These are phyloP conservation scores for Enteromius fasciolatus DNA, from an alignment of 2,797 vertebrate species.

Conservation along the genomic window DNA sequence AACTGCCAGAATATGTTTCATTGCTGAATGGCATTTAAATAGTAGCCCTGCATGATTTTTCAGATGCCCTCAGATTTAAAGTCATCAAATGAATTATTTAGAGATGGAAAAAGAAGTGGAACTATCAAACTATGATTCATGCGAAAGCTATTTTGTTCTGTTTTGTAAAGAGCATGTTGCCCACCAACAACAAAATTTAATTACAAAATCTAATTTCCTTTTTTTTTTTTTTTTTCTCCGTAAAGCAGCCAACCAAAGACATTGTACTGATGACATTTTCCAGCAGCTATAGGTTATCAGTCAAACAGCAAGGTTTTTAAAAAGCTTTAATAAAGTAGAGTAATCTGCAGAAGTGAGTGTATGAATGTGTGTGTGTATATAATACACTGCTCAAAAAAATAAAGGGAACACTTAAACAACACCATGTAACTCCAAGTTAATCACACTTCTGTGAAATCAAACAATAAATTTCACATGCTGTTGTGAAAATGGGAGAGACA, in stretches of 20 bases:
- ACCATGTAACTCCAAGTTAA: too few relatives aligned
- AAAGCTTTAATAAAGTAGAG: background rate
- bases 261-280: slow-evolving; percentile 13
- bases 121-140: background rate
- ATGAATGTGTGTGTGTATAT: too few relatives aligned
- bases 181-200: background rate
- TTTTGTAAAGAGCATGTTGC: slow-evolving; percentile 15
- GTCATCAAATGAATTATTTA: background rate
- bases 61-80: background rate
- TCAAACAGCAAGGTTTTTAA: background rate
- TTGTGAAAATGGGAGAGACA: too few relatives aligned
- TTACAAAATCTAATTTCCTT: background rate
- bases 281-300: background rate
- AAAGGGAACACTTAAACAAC: too few relatives aligned
- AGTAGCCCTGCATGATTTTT: background rate
- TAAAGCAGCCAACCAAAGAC: background rate
- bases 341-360: background rate
- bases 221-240: background rate
- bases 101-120: background rate
- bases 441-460: too few relatives aligned
- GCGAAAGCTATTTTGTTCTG: background rate
- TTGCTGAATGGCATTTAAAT: background rate
- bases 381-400: too few relatives aligned
- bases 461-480: too few relatives aligned
- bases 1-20: background rate